Conservation (phyloP, 1,140 invertebrate genomes). For the Vollenhovia emeryi region DNA sequence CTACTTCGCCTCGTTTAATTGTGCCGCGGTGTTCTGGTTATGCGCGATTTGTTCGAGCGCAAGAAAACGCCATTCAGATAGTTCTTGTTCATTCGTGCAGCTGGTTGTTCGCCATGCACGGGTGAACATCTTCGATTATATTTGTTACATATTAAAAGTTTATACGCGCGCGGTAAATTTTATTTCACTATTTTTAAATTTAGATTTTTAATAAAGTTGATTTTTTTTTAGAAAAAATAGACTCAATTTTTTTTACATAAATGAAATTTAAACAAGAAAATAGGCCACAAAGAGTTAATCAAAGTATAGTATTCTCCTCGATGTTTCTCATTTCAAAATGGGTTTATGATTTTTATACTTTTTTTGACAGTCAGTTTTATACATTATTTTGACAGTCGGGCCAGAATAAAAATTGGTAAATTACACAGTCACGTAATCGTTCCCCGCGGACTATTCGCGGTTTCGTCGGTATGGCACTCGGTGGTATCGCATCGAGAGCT, state of each 20-base stretch:
- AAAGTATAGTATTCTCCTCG: neutral
- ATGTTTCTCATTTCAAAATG: neutral
- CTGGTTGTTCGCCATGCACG: neutral
- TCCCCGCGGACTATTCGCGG: slow-evolving; percentile 30
- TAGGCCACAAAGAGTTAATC: neutral
- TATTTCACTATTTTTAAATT: neutral
- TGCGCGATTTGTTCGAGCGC: slow-evolving; percentile 24
- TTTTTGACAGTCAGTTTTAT: neutral
- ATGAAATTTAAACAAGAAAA: neutral
- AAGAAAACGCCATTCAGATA: slow-evolving; percentile 11
- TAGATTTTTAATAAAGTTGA: neutral
- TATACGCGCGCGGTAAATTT: neutral
- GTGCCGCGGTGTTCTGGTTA: slow-evolving; percentile 12
- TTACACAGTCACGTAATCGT: slow-evolving; percentile 15
- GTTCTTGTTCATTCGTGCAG: neutral
- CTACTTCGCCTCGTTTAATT: slow-evolving; percentile 41
- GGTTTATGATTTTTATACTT: neutral
- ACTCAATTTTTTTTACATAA: neutral
- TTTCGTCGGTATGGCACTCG: slow-evolving; percentile 40
- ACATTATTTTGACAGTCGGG: neutral
- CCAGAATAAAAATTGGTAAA: neutral
- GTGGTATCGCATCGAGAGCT: slow-evolving; percentile 56
- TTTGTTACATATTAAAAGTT: neutral
- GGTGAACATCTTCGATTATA: neutral
- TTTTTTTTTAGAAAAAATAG: neutral